These are phyloP conservation scores for Alentia gelatinosa DNA, from an alignment of 2,888 invertebrate genomes.

Conservation along the genomic window DNA sequence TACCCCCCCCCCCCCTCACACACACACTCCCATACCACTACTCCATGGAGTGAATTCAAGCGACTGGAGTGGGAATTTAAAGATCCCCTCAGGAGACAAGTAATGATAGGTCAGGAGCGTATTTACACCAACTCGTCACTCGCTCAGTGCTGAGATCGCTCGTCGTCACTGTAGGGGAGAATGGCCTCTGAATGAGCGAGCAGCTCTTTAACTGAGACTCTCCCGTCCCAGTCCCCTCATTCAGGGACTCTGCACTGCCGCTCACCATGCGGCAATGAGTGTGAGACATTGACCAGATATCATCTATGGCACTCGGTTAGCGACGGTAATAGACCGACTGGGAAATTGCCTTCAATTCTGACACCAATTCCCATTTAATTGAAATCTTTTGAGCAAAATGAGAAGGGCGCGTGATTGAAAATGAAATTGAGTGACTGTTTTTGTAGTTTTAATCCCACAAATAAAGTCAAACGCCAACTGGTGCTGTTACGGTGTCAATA, in stretches of 20 bases:
- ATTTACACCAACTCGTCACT: too few species aligned
- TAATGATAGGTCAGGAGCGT: too few species aligned
- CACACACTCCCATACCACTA: background rate
- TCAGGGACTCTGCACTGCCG: background rate
- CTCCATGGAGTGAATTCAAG: background rate
- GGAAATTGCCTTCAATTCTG: constrained; percentile 33
- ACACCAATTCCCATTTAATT: constrained; percentile 39
- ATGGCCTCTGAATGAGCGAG: too few species aligned
- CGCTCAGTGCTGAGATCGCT: too few species aligned
- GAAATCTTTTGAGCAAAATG: constrained; percentile 5
- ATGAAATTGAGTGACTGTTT: constrained; percentile 26
- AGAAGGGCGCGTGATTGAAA: background rate
- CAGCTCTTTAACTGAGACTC: too few species aligned
- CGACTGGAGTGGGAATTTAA: background rate
- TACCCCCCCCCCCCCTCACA: constrained; percentile 8
- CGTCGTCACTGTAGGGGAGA: too few species aligned
- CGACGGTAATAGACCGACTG: background rate
- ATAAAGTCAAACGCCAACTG: background rate
- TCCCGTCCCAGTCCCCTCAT: too few species aligned
- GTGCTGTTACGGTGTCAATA: background rate
- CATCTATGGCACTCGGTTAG: background rate
- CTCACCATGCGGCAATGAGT: background rate
- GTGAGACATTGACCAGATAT: constrained; percentile 2
- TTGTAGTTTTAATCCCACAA: constrained; percentile 8
- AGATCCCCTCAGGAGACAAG: background rate